Base-by-base conservation (phyloP, 2,888 invertebrate species). In the Psococerastis gibbosa region DNA sequence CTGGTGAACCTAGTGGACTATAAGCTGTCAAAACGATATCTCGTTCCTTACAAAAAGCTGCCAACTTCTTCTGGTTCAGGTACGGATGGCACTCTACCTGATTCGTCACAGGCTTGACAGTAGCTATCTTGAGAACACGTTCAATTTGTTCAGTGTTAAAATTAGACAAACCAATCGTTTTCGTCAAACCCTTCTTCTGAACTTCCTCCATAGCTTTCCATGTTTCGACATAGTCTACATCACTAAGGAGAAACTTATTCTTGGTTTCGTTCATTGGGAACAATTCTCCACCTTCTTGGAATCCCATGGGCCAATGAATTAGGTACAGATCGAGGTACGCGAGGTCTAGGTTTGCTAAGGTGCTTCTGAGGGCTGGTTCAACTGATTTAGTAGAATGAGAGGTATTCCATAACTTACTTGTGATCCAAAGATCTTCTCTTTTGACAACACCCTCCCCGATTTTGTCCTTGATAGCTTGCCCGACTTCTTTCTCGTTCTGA, bases 211-310 rank as follows among this genome's bases (percentile, higher is more conserved):
- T 54, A 0, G 69, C 80, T 55, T 70, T 70, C 75, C 78, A 81
- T 0, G 79, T 76, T 51, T 79, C 85, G 13, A 78, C 55, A 52
- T 71, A 82, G 59, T 83, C 80, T 2, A 71, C 73, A 42, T 78
- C 73, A 0, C 74, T 73, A 55, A 61, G 73, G 11, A 67, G 54
- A 15, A 72, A n/a, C n/a, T n/a, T 64, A 51, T 75, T 72, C 2
- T 73, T 79, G 43, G 55, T 51, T 0, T 64, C 70, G 51, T 78
- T 72, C 0, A 55, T 58, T 0, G 82, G 82, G 58, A 75, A 71
- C 0, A 75, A 58, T 0, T 66, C 67, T 0, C 62, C 70, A 3
- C 70, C 78, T 54, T 78, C 81, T 70, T 82, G 48, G 23, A 50
- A 49, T 33, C 59, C 64, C 49, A 63, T 55, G 2, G 69, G 69